These are phyloP conservation scores for Elaeidobius kamerunicus DNA, from an alignment of 2,888 invertebrate genomes.

Conservation along the genomic window DNA sequence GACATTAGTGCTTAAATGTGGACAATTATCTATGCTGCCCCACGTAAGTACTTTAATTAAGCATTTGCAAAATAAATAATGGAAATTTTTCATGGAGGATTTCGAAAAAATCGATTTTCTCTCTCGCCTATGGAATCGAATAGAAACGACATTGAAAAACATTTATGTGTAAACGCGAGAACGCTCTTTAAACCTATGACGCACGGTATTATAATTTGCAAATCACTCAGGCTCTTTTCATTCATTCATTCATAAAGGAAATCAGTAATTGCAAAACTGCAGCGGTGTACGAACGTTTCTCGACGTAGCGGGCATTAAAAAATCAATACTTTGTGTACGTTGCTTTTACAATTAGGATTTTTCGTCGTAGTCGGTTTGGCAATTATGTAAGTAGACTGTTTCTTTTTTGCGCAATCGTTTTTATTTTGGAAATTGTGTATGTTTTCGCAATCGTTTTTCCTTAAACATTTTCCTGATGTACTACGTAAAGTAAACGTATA, in stretches of 20 bases:
- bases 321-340: conserved; percentile 6
- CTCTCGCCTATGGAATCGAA: conserved; percentile 9
- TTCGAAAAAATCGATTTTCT: conserved; percentile 29
- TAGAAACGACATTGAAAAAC: conserved; percentile 32
- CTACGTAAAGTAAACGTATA: too few species aligned
- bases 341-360: conserved; percentile 12
- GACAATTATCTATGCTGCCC: neutral
- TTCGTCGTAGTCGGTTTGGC: conserved; percentile 7
- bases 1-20: conserved; percentile 6
- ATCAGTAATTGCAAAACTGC: conserved; percentile 13
- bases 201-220: conserved; percentile 28
- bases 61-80: conserved; percentile 5
- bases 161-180: conserved; percentile 32
- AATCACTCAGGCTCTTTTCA: conserved; percentile 21
- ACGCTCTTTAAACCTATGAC: conserved; percentile 37
- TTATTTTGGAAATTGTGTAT: too few species aligned
- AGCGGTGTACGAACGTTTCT: too few species aligned
- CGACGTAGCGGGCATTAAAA: neutral
- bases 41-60: conserved; percentile 19
- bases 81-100: conserved; percentile 16
- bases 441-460: too few species aligned
- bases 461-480: too few species aligned
- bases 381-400: neutral
- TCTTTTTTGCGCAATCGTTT: too few species aligned
- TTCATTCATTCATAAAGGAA: conserved; percentile 28